Evolutionary conservation across 2,113 vertebrate species (phyloP), one percentile per base, ranked within the genome.

Genomic region (Boleophthalmus pectinirostris): DNA sequence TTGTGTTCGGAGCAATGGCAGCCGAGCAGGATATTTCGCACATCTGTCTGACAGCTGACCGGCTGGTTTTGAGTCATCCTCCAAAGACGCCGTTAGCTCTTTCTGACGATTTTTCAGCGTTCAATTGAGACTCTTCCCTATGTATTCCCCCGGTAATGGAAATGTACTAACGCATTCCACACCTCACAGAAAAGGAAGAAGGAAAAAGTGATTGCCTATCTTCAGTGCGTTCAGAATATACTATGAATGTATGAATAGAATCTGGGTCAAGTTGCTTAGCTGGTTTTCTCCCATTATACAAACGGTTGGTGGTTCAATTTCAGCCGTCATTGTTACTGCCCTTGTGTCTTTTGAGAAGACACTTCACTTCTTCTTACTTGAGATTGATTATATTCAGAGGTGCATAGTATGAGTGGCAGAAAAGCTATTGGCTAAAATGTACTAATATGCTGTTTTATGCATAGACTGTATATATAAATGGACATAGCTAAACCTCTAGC

Each of bases 41-140:
- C 79, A 79, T 88, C 85, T 81, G 82, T 79, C 82, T 91, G 86
- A 85, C 85, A 85, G 83, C 84, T 90, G 89, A 91, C 87, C 70
- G 51, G 81, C 86, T 77, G 82, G 46, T 84, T 90, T 87, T 85
- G 81, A 69, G 76, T 92, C 83, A 77, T 78, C 77, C 71, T 70
- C 70, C 65, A 85, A 51, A 53, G 38, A 77, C 65, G 81, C 79
- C 69, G 56, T 23, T 64, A 57, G 78, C 0, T 4, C 73, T 81
- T 78, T 81, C 69, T 46, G 68, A 54, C 33, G 65, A 71, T 71
- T 47, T 13, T 68, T 83, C 65, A 67, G 77, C 74, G 66, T 69
- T 68, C 15, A 24, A 70, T 70, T 79, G 72, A 61, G 67, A 74
- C 65, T 53, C 9, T 54, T 46, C 23, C 49, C 75, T 71, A 74